Evolutionary conservation across 2,888 invertebrate species (phyloP).

Genomic region (Chelonus formosanus): DNA sequence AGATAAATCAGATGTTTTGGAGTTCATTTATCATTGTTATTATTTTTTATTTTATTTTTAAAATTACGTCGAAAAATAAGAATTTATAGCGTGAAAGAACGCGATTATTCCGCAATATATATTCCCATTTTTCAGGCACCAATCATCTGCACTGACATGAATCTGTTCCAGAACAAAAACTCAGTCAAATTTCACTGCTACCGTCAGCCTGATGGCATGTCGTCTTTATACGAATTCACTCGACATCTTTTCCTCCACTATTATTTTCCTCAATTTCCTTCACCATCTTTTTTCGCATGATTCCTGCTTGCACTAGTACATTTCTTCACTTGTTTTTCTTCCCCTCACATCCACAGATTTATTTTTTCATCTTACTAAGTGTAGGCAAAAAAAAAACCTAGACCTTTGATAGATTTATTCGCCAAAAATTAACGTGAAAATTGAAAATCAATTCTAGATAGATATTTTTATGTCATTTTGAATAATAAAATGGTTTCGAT

Average conservation of each 20-base stretch:
- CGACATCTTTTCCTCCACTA: slow-evolving; percentile 21
- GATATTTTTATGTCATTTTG: too few relatives aligned
- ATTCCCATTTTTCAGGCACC: slow-evolving; percentile 58
- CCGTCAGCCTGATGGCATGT: slow-evolving; percentile 31
- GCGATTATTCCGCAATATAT: slow-evolving; percentile 44
- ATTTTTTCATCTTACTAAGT: slow-evolving; percentile 41
- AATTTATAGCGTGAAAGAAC: slow-evolving; percentile 37
- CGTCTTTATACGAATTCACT: slow-evolving; percentile 26
- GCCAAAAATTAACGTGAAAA: slow-evolving; percentile 46
- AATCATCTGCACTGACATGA: slow-evolving; percentile 60
- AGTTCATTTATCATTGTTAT: too few relatives aligned
- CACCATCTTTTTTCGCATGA: slow-evolving; percentile 23
- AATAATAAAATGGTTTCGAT: too few relatives aligned
- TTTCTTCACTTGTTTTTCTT: slow-evolving; percentile 24
- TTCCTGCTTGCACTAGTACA: slow-evolving; percentile 16
- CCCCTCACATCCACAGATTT: slow-evolving; percentile 32
- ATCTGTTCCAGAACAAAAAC: slow-evolving; percentile 54
- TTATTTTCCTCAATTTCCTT: slow-evolving; percentile 13
- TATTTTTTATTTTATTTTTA: too few relatives aligned
- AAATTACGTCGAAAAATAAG: not conserved
- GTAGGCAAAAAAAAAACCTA: slow-evolving; percentile 51
- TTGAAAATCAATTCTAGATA: not conserved
- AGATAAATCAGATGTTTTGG: too few relatives aligned
- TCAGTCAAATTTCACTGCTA: slow-evolving; percentile 56
- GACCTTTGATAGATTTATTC: slow-evolving; percentile 60